A percentile compares a stretch with the other conserved stretches of the same genome.
These are phyloP conservation scores for Aleiodes testaceus DNA, from an alignment of 2,888 invertebrate species.

Conservation along the genomic window DNA sequence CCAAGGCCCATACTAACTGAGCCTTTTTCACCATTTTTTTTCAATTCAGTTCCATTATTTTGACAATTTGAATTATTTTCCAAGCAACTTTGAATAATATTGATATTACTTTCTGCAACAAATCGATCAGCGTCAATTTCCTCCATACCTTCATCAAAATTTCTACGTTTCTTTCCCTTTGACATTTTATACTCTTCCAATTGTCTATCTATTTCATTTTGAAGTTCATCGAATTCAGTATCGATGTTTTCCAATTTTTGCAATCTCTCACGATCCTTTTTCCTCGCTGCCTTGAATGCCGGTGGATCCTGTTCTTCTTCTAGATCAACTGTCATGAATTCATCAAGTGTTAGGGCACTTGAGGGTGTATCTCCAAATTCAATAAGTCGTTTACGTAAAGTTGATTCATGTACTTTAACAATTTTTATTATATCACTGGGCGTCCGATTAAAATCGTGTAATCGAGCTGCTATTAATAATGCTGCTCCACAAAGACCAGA, in stretches of 20 bases:
- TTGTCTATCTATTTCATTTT: conserved; percentile 88
- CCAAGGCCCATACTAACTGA: conserved; percentile 66
- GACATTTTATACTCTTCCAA: conserved; percentile 76
- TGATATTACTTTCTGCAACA: conserved; percentile 73
- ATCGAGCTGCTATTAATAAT: conserved; percentile 92
- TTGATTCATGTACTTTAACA: conserved; percentile 96
- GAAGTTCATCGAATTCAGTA: conserved; percentile 82
- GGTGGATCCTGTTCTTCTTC: conserved; percentile 98
- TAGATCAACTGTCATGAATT: conserved; percentile 96
- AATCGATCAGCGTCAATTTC: conserved; percentile 71
- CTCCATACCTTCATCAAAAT: conserved; percentile 52
- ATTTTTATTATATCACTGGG: conserved; percentile 92
- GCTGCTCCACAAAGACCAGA: conserved; percentile 99
- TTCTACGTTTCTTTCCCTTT: conserved; percentile 66
- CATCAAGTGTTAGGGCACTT: conserved; percentile 93
- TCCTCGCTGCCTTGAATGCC: conserved; percentile 92
- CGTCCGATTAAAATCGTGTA: conserved; percentile 92
- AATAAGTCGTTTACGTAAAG: conserved; percentile 88
- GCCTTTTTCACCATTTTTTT: too few species aligned
- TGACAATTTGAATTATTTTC: conserved; percentile 65
- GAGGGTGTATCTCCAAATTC: conserved; percentile 99
- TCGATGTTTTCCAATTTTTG: conserved; percentile 77
- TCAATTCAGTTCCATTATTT: conserved; percentile 49
- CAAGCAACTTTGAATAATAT: conserved; percentile 71
- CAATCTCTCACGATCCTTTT: conserved; percentile 88